Base-by-base conservation (phyloP, 2,797 vertebrate genomes). In the Typhlichthys subterraneus region DNA sequence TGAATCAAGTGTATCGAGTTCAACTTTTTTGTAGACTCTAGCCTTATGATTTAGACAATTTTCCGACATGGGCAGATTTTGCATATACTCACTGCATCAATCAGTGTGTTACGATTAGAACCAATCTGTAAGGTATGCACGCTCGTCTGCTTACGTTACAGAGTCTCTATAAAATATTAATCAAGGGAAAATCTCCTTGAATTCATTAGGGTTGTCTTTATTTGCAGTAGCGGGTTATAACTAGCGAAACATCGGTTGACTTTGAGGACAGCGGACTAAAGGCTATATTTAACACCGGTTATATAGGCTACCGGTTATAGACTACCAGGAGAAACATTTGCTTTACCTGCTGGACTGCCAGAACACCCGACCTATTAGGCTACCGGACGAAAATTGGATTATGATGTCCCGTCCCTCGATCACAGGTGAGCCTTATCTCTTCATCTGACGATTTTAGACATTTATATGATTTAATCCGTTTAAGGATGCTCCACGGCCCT, bases 151-250 rank as follows among this genome's bases (percentile, higher is more conserved):
- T 95, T 90, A 57, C 76, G 88, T 95, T 94, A 91, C 90, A 84
- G 82, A 61, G 83, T 74, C 87, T 82, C 82, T 81, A 94, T 94
- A 86, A 95, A 96, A 93, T 94, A 95, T 95, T 93, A 81, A 94
- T 94, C 86, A 82, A 79, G 80, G 87, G 90, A 95, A 94, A 91
- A 87, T 89, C 71, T 85, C 88, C 87, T 79, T 87, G 86, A 80
- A 86, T 90, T 79, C 81, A 83, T 69, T 45, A 79, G 67, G 69
- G 70, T 76, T 49, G 71, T 63, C 74, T 71, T 70, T 69, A 69
- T 17, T 10, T 68, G 61, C 63, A 75, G 56, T 48, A 68, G 84
- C 65, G 59, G 73, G 8, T 60, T 59, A 66, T 29, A 63, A 62
- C 76, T 59, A 29, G 53, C 75, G 53, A 9, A 42, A 42, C 67